Conservation (phyloP, 92 coral and sea anemone species). For the Heliopora coerulea region DNA sequence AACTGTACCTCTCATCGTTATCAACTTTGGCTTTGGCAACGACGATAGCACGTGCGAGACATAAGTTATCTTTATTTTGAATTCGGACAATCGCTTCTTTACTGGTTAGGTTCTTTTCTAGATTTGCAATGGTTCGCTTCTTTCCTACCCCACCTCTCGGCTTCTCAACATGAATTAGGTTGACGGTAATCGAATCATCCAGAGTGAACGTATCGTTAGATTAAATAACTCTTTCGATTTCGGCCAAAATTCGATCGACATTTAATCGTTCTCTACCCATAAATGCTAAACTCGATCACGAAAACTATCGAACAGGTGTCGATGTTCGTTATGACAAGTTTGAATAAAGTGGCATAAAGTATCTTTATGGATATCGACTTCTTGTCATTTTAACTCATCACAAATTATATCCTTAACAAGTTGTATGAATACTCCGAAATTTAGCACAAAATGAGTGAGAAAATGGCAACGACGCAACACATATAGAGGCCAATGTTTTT, state of each 20-base stretch:
- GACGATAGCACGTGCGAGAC: slow-evolving; percentile 38
- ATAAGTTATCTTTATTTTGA: slow-evolving; percentile 26
- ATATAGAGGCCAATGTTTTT: too few relatives aligned
- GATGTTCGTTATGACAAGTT: too few relatives aligned
- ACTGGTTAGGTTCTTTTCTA: slow-evolving; percentile 5
- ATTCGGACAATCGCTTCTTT: not conserved
- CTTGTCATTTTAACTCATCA: too few relatives aligned
- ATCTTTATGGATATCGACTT: too few relatives aligned
- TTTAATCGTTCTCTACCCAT: slow-evolving; percentile 35
- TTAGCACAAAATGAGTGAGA: too few relatives aligned
- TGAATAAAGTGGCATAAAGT: too few relatives aligned
- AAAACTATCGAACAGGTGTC: too few relatives aligned
- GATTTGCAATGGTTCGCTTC: not conserved
- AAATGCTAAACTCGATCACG: too few relatives aligned
- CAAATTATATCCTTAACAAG: too few relatives aligned
- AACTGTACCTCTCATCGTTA: not conserved
- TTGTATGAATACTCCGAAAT: too few relatives aligned
- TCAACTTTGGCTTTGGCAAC: slow-evolving; percentile 38
- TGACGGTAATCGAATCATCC: slow-evolving; percentile 27
- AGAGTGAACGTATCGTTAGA: slow-evolving; percentile 24
- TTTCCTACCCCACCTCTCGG: slow-evolving; percentile 22
- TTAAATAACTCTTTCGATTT: slow-evolving; percentile 30
- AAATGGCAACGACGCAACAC: too few relatives aligned
- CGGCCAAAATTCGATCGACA: slow-evolving; percentile 28
- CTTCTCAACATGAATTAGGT: slow-evolving; percentile 33